Conservation (phyloP, 2,113 vertebrate genomes). For the Nyctibius bracteatus region DNA sequence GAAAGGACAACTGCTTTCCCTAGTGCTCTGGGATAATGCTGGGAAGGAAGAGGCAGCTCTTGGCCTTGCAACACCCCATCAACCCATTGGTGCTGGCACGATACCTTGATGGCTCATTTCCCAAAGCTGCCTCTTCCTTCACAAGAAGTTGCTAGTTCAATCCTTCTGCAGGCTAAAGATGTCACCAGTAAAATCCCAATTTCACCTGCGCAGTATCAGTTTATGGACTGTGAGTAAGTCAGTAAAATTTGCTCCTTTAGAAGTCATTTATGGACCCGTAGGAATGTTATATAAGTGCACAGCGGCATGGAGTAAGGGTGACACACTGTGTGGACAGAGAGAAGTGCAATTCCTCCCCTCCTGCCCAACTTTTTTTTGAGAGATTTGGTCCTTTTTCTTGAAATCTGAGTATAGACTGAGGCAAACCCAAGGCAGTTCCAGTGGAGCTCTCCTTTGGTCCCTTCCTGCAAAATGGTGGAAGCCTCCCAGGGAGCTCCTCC, state of each 20-base stretch:
- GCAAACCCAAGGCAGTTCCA: neutral
- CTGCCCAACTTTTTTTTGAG: neutral
- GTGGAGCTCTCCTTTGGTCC: neutral
- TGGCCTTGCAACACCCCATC: neutral
- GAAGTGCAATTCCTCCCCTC: constrained; percentile 41
- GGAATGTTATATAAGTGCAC: neutral
- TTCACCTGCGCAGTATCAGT: neutral
- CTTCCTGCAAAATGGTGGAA: neutral
- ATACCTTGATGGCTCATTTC: neutral
- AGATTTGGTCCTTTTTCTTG: neutral
- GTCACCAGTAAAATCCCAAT: neutral
- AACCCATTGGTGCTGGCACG: neutral
- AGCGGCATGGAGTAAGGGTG: constrained; percentile 37
- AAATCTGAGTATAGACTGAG: neutral
- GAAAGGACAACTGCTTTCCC: neutral
- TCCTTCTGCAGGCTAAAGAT: neutral
- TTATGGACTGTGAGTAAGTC: neutral
- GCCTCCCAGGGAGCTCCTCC: neutral
- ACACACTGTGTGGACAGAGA: constrained; percentile 64
- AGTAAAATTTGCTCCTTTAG: neutral
- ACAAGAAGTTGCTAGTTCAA: neutral
- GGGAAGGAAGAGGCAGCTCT: constrained; percentile 8
- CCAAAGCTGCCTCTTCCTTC: neutral
- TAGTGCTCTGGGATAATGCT: neutral
- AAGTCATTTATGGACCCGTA: neutral